A percentile compares a stretch with the other conserved stretches of the same genome.
These are phyloP conservation scores for Austrolebias charrua DNA, from an alignment of 2,797 vertebrate species.

Conservation along the genomic window DNA sequence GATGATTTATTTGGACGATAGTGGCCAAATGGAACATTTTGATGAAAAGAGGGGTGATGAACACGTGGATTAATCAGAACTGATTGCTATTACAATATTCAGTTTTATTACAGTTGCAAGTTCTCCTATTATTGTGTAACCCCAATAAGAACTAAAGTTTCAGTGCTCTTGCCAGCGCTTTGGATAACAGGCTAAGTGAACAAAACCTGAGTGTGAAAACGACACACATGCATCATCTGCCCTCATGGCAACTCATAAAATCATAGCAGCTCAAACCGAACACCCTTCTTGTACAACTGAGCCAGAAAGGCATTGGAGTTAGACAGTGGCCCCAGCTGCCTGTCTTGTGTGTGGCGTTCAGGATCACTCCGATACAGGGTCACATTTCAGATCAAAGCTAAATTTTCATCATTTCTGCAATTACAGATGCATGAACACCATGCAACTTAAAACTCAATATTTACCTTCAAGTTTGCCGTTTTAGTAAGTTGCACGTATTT, in stretches of 20 bases:
- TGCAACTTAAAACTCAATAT: slow-evolving; percentile 11
- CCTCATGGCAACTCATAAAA: slow-evolving; percentile 32
- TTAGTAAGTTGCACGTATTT: slow-evolving; percentile 17
- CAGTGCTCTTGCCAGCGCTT: slow-evolving; percentile 20
- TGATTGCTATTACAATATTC: too few species aligned
- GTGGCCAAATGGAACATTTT: too few species aligned
- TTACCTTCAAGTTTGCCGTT: slow-evolving; percentile 27
- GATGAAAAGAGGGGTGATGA: too few species aligned
- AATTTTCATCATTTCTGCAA: background rate
- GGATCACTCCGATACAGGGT: background rate
- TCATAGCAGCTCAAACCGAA: slow-evolving; percentile 44
- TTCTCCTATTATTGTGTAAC: background rate
- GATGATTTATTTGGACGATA: too few species aligned
- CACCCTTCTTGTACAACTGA: slow-evolving; percentile 30
- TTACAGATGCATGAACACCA: background rate
- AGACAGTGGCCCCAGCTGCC: slow-evolving; percentile 3
- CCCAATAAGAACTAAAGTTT: slow-evolving; percentile 16
- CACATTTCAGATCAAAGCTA: background rate
- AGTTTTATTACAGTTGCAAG: too few species aligned
- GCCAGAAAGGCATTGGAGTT: slow-evolving; percentile 30
- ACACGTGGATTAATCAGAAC: too few species aligned
- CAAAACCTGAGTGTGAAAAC: slow-evolving; percentile 72
- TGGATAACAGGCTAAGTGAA: slow-evolving; percentile 35
- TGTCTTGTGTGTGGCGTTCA: slow-evolving; percentile 3
- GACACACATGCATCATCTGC: slow-evolving; percentile 20